phyloP scores from a whole-genome alignment of 2,113 vertebrate species.

The Ifrita kowaldi region DNA sequence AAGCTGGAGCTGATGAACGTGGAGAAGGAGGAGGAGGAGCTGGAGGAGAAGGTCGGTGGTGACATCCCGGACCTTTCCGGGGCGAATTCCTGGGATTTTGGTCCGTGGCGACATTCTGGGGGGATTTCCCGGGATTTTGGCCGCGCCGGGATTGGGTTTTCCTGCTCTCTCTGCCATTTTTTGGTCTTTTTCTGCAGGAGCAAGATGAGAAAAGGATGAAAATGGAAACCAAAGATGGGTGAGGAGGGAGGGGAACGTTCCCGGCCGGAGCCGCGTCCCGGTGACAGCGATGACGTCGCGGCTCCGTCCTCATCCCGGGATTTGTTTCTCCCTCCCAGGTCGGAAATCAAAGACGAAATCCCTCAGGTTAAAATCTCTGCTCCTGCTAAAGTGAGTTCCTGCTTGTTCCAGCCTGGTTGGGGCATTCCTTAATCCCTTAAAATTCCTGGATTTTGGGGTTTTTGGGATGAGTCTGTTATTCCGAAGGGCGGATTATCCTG shows the following conservation, averaged over 20 bases:
- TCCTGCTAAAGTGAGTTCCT: slow-evolving; percentile 77
- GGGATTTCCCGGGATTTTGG: accelerated
- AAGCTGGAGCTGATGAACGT: slow-evolving; percentile 45
- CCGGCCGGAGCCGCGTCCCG: background rate
- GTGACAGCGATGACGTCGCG: accelerated
- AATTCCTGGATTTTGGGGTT: accelerated
- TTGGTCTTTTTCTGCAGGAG: background rate
- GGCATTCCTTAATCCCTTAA: accelerated
- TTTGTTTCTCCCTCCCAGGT: slow-evolving; percentile 49
- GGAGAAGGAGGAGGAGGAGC: slow-evolving; percentile 50
- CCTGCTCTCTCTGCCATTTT: background rate
- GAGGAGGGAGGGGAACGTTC: background rate
- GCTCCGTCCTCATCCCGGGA: background rate
- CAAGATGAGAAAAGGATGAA: slow-evolving; percentile 88
- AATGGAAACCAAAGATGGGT: slow-evolving; percentile 80
- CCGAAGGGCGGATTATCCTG: accelerated
- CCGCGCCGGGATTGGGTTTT: accelerated
- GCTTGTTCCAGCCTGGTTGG: accelerated
- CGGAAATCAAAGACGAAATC: slow-evolving; percentile 64
- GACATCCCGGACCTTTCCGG: background rate
- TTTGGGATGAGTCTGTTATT: accelerated
- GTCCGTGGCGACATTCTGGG: accelerated
- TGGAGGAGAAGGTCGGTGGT: slow-evolving; percentile 34
- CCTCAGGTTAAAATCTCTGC: slow-evolving; percentile 61
- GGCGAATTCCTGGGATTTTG: background rate